These are phyloP conservation scores for Charina bottae DNA, from an alignment of 2,113 vertebrate genomes.

Conservation along the genomic window DNA sequence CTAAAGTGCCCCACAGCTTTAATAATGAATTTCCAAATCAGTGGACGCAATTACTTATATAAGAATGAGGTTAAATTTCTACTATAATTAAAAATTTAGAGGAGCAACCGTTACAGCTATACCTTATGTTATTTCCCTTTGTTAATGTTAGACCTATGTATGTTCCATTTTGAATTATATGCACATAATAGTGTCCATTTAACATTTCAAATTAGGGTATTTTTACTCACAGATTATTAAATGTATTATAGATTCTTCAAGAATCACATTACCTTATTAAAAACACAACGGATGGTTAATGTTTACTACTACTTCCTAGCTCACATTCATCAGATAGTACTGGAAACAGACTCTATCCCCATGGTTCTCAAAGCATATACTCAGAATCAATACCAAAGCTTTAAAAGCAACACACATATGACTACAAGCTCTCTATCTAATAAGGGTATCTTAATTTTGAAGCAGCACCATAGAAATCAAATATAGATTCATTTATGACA, in stretches of 20 bases:
- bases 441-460: background rate
- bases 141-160: background rate
- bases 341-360: background rate
- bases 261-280: background rate
- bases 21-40: background rate
- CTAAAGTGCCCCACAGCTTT: background rate
- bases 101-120: background rate
- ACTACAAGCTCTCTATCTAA: background rate
- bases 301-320: slow-evolving; percentile 11
- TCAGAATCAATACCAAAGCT: background rate
- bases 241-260: background rate
- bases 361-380: background rate
- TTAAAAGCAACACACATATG: background rate
- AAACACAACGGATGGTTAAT: slow-evolving; percentile 9
- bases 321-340: background rate
- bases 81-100: background rate
- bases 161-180: background rate
- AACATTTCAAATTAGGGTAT: background rate
- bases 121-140: background rate
- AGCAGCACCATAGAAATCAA: background rate
- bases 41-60: background rate
- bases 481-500: background rate
- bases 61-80: background rate
- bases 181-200: background rate
- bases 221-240: background rate